These are phyloP conservation scores for Jaculus jaculus DNA, from an alignment of 2,113 vertebrate genomes.

Conservation along the genomic window DNA sequence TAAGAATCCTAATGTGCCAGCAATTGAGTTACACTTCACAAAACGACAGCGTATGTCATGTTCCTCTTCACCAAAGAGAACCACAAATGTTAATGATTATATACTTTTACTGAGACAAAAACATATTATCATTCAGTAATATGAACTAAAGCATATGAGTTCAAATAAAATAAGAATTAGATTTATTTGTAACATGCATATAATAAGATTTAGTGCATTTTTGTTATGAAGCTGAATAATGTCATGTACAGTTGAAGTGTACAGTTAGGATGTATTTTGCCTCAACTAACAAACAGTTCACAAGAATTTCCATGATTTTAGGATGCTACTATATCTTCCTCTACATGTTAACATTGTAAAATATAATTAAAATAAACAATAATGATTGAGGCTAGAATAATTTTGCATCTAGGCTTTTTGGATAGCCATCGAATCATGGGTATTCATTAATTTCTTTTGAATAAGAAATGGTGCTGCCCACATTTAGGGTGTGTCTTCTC, in stretches of 20 bases:
- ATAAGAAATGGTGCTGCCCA: neutral
- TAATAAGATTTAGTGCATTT: neutral
- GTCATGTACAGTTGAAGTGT: neutral
- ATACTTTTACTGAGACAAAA: constrained; percentile 65
- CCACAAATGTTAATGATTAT: constrained; percentile 69
- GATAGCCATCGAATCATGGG: neutral
- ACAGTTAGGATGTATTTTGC: neutral
- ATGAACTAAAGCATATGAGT: constrained; percentile 8
- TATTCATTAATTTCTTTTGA: neutral
- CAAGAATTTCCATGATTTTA: constrained; percentile 33
- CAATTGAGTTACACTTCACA: constrained; percentile 75
- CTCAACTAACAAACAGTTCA: constrained; percentile 24
- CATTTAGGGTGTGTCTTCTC: neutral
- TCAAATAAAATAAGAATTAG: constrained; percentile 44
- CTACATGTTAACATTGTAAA: neutral
- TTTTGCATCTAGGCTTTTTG: constrained; percentile 7
- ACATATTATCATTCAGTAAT: constrained; percentile 24
- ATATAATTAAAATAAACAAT: neutral
- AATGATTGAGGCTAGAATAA: neutral
- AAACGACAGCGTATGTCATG: constrained; percentile 63
- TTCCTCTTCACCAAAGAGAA: constrained; percentile 63
- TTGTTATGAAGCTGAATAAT: neutral
- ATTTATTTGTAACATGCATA: constrained; percentile 61
- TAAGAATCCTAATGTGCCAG: constrained; percentile 78
- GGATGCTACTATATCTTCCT: neutral